Evolutionary conservation across 2,888 invertebrate species (phyloP).

Genomic region (Caenorhabditis macrosperma): DNA sequence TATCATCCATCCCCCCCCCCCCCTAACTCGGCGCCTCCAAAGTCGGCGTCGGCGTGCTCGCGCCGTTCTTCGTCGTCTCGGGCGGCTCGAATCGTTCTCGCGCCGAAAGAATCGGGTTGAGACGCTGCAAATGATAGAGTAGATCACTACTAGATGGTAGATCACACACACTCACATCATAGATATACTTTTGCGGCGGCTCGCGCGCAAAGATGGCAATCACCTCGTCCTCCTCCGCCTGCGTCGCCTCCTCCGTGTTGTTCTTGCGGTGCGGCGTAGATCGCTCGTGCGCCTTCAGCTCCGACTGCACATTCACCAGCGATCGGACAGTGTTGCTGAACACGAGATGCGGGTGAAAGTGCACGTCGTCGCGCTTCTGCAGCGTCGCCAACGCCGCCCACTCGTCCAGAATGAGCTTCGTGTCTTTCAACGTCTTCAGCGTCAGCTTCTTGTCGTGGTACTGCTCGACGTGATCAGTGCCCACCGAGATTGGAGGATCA

Average conservation of each 20-base stretch:
- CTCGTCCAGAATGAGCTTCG: conserved; percentile 28
- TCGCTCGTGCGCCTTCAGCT: background rate
- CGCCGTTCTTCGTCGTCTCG: no score
- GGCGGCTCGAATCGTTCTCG: no score
- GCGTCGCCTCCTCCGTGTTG: background rate
- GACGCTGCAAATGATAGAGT: no score
- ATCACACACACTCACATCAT: no score
- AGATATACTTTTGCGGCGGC: no score
- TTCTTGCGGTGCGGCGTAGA: background rate
- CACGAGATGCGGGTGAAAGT: conserved; percentile 29
- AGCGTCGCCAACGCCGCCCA: conserved; percentile 3
- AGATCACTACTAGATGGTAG: no score
- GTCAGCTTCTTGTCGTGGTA: conserved; percentile 10
- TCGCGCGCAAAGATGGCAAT: no score
- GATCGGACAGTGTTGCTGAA: conserved; percentile 33
- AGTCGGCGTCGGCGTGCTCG: no score
- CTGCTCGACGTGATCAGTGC: conserved; percentile 13
- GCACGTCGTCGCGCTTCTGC: conserved; percentile 13
- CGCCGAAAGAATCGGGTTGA: no score
- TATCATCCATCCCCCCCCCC: no score
- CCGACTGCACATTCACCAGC: conserved; percentile 24
- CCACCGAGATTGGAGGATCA: conserved; percentile 38
- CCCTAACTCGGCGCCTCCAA: no score
- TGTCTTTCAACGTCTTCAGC: conserved; percentile 7
- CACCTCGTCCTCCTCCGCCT: background rate